phyloP scores from a whole-genome alignment of 2,888 invertebrate genomes.

The Sarcophaga rosellei region DNA sequence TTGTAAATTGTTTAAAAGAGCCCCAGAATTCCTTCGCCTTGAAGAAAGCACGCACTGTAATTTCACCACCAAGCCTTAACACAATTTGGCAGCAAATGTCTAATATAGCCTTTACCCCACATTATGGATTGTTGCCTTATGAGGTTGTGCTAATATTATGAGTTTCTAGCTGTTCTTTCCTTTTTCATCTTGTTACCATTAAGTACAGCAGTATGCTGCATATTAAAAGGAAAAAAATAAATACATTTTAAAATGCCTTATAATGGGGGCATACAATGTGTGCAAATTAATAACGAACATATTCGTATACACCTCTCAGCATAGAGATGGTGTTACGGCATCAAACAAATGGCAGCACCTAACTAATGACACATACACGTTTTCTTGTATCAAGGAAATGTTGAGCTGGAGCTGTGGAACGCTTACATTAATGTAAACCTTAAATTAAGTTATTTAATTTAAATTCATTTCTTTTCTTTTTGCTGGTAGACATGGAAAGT shows the following conservation, averaged over 20 bases:
- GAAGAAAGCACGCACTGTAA: too few species aligned
- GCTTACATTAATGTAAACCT: conserved; percentile 23
- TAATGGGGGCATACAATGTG: not conserved
- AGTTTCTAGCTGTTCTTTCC: not conserved
- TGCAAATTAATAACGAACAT: conserved; percentile 32
- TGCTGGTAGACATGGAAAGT: not conserved
- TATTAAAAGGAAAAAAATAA: conserved; percentile 3
- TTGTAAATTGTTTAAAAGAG: not conserved
- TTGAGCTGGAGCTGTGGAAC: not conserved
- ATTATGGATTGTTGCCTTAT: conserved; percentile 33
- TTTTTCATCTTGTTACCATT: conserved; percentile 23
- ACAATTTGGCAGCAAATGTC: not conserved
- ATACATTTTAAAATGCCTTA: not conserved
- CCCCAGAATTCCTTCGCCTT: not conserved
- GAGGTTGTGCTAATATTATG: conserved; percentile 20
- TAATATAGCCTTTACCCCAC: conserved; percentile 25
- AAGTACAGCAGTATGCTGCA: not conserved
- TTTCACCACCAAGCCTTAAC: not conserved
- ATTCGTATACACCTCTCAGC: not conserved
- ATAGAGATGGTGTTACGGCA: not conserved
- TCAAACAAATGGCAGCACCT: too few species aligned
- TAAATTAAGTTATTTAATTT: conserved; percentile 60
- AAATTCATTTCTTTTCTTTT: conserved; percentile 31
- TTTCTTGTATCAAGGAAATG: too few species aligned
- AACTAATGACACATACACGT: too few species aligned